Base-by-base conservation (phyloP, 2,888 invertebrate genomes). In the Dicyrtoma fusca region DNA sequence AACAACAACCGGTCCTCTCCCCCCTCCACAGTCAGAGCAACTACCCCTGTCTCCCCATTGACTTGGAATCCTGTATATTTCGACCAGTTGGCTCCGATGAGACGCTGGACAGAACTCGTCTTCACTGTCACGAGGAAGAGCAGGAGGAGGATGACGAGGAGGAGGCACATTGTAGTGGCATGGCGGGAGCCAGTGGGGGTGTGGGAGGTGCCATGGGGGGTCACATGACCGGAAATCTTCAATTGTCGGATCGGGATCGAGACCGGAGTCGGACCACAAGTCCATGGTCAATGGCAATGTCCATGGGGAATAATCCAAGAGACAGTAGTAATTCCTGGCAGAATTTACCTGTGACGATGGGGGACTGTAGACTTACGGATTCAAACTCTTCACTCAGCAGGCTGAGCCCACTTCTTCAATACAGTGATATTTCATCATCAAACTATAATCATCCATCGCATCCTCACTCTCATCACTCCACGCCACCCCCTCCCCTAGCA, bases 1-100 rank as follows among this genome's bases (percentile, higher is more conserved):
- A 93, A 82, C 91, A 92, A 82, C 91, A 91, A 81, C 92, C 91
- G 81, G 91, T 92, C 64, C 84, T 92, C 80, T 91, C 92, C 8
- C 91, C 91, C 8, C 84, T 90, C 75, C 89, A 90, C 17, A 74
- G 74, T 53, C 74, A 74, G 17, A 71, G 66, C 55, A 69, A 70
- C 2, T 64, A 62, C 21, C 76, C 69, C 1, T 69, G 55, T 19
- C 23, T 69, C 34, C 69, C 63, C 1, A 63, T 66, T 4, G 78
- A 74, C 26, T 65, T 78, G 55, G 78, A 78, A 25, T 63, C 78
- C 2, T 76, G 74, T 45, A 69, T 77, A 45, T 79, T 79, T 68
- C 74, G 78, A 42, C 77, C 79, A 8, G 76, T 79, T 23, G 57
- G 71, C 19, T 75, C 77, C 21, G 77, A 77, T 26, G 78, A 78